Conservation (phyloP, 2,888 invertebrate genomes). For the Harmothoe impar region DNA sequence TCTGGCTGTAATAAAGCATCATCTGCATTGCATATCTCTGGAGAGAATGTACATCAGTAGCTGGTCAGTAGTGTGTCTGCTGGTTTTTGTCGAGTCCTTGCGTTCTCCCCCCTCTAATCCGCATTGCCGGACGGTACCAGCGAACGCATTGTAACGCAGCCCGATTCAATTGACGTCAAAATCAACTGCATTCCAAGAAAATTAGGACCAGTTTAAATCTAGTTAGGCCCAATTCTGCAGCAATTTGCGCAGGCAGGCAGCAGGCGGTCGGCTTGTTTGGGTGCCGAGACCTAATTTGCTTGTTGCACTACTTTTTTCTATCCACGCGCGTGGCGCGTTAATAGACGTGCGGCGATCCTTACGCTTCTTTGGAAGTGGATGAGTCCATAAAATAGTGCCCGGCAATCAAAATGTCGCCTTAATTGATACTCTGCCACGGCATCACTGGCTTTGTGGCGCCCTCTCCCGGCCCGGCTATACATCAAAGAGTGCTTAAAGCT, state of each 20-base stretch:
- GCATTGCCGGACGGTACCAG: background rate
- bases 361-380: slow-evolving; percentile 26
- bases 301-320: slow-evolving; percentile 23
- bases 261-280: background rate
- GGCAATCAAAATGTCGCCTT: slow-evolving; percentile 10
- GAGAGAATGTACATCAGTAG: too few relatives aligned
- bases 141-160: background rate
- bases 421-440: slow-evolving; percentile 17
- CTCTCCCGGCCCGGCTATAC: background rate
- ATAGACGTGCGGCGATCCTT: slow-evolving; percentile 27
- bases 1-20: too few relatives aligned
- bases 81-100: background rate
- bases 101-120: background rate
- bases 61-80: background rate
- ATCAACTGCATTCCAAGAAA: slow-evolving; percentile 53
- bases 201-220: slow-evolving; percentile 52
- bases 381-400: slow-evolving; percentile 39
- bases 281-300: slow-evolving; percentile 37
- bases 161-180: slow-evolving; percentile 52
- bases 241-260: slow-evolving; percentile 25
- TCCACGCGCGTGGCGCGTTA: background rate
- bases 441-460: slow-evolving; percentile 9
- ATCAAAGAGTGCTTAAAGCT: slow-evolving; percentile 24
- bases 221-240: slow-evolving; percentile 47
- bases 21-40: too few relatives aligned